Evolutionary conservation across 2,888 invertebrate genomes (phyloP), one percentile per base, ranked within the genome.

Genomic region (Ptilodon capucinus): DNA sequence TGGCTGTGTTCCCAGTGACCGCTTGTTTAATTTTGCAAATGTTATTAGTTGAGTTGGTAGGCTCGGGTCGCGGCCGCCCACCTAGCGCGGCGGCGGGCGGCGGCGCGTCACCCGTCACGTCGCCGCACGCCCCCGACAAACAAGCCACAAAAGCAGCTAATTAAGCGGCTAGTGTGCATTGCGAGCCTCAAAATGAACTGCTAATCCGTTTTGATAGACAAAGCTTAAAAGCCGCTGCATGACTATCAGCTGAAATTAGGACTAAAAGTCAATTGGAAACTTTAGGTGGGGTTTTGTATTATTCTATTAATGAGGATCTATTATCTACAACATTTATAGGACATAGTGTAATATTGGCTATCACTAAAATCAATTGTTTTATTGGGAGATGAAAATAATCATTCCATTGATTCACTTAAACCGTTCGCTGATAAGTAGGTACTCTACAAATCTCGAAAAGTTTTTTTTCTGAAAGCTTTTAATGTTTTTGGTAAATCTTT

Each of bases 11-110:
- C 62, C 62, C 57, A 66, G 58, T 65, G 66, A 70, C 76, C 71
- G 73, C 74, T 68, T 78, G 81, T 83, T 85, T 79, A 84, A 85
- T 85, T 81, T 85, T 86, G 82, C 83, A 82, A 82, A 85, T 76
- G 79, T 83, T 83, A 82, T 84, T 83, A 82, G 71, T 62, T 60
- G 62, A 82, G 71, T 62, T 60, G 62, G 59, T 50, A 47, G 54
- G 50, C 35, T 17, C 25, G 42, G 48, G 23, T 9, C 17, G 38
- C 34, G 28, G 34, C 17, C 40, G 35, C 44, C 42, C 44, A 39
- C 35, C 40, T 19, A 30, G 47, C 30, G 40, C 30, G 36, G 40
- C 52, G 42, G 53, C 40, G 46, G 46, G 54, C 54, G 49, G 65
- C 63, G 58, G 50, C 54, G 56, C 59, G 45, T 40, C 43, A 54